Conservation (phyloP, 2,888 invertebrate species). For the Vanessa cardui region DNA sequence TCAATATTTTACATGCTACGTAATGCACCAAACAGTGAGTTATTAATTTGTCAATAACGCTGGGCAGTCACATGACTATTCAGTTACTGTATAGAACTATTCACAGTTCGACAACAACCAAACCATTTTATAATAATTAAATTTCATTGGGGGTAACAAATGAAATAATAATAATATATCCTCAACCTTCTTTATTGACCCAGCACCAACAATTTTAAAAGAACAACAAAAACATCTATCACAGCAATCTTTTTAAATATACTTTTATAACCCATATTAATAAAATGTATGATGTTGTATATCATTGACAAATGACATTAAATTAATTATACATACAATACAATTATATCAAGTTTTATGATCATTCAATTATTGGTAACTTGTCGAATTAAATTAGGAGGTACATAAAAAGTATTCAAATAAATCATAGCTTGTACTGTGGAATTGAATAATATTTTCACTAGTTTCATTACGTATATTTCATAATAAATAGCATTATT, state of each 20-base stretch:
- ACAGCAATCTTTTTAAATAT: slow-evolving; percentile 60
- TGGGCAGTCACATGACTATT: too few species aligned
- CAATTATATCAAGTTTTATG: neutral
- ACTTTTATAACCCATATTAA: slow-evolving; percentile 11
- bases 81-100: too few species aligned
- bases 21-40: too few species aligned
- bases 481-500: slow-evolving; percentile 1
- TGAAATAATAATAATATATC: slow-evolving; percentile 47
- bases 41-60: too few species aligned
- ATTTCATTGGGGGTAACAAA: neutral
- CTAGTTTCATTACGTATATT: slow-evolving; percentile 2
- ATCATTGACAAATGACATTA: neutral
- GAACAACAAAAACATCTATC: slow-evolving; percentile 69
- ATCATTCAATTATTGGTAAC: neutral
- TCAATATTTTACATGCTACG: too few species aligned
- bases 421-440: neutral
- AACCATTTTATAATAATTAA: too few species aligned
- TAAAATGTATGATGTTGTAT: neutral
- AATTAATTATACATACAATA: neutral
- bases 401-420: too few species aligned
- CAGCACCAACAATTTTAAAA: slow-evolving; percentile 64
- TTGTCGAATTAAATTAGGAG: too few species aligned
- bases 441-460: slow-evolving; percentile 2
- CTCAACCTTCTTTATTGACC: slow-evolving; percentile 75
- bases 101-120: too few species aligned